Evolutionary conservation across 2,113 vertebrate species (phyloP), one percentile per base, ranked within the genome.

Genomic region (Scortum barcoo): DNA sequence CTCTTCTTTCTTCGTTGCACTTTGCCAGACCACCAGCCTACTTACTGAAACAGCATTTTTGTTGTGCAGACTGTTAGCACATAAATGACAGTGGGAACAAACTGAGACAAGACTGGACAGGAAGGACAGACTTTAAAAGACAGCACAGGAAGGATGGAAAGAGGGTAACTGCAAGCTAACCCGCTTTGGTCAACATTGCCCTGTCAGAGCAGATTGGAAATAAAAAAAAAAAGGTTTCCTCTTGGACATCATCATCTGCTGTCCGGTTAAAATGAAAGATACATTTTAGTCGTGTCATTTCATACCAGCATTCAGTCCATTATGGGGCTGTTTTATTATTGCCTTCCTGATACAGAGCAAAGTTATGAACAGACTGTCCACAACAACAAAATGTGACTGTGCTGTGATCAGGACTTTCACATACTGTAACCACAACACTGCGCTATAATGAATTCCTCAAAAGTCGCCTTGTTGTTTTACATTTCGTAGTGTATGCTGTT

Each of bases 121-220:
- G 78, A 82, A 76, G 24, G 22, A 76, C 48, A 22, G 60, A 10
- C 12, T 24, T 24, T 62, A 74, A 78, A 28, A 7, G 22, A 38
- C 30, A 22, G 30, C 56, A 42, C 36, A 61, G 74, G 66, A 76
- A 81, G 38, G 7, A 61, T 61, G 57, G 30, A 69, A 76, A 81
- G 28, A 73, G 8, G 7, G 61, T 76, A 88, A 40, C 51, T 30
- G 22, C 60, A 20, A 78, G 24, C 20, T 17, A 38, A 42, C 1
- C 24, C 7, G 4, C 51, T 74, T 71, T 30, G 30, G 33, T 71
- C 38, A 42, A 71, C 24, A 38, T 48, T 72, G 33, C 57, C 22
- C 9, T 16, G 3, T 69, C 26, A 17, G 12, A 53, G 65, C 17
- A 8, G 33, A 60, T 44, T 60, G 0, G 19, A 61, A 19, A 14